phyloP scores from a whole-genome alignment of 2,888 invertebrate genomes.

The Drosophila yooni region DNA sequence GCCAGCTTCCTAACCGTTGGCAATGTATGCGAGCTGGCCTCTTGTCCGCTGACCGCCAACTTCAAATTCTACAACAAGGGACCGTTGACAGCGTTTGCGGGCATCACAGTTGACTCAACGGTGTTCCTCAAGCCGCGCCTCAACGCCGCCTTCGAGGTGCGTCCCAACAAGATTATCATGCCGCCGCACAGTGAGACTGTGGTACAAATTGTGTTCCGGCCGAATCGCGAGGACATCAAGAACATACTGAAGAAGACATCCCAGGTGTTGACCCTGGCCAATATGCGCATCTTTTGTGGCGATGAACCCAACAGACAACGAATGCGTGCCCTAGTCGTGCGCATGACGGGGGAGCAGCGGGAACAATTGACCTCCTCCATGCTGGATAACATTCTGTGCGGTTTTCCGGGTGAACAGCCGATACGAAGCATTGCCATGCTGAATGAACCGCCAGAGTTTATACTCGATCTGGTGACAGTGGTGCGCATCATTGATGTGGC shows the following conservation, averaged over 20 bases:
- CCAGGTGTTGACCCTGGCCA: conserved; percentile 85
- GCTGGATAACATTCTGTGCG: conserved; percentile 76
- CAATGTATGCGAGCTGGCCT: conserved; percentile 85
- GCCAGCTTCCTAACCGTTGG: conserved; percentile 87
- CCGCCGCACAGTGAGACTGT: conserved; percentile 83
- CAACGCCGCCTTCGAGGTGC: conserved; percentile 81
- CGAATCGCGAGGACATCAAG: conserved; percentile 85
- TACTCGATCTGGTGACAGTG: conserved; percentile 78
- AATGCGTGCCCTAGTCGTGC: conserved; percentile 78
- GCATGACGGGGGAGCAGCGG: conserved; percentile 75
- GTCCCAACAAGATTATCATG: conserved; percentile 85
- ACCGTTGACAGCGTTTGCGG: conserved; percentile 86
- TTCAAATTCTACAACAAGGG: conserved; percentile 87
- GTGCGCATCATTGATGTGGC: conserved; percentile 82
- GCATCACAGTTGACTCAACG: conserved; percentile 79
- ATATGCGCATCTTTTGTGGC: conserved; percentile 85
- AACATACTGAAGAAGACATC: conserved; percentile 82
- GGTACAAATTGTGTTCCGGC: conserved; percentile 85
- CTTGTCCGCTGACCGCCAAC: conserved; percentile 84
- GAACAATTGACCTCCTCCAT: conserved; percentile 69
- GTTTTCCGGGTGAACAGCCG: conserved; percentile 76
- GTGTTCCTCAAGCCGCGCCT: conserved; percentile 80
- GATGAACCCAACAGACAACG: conserved; percentile 86
- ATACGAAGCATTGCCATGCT: conserved; percentile 71
- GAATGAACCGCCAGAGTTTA: conserved; percentile 77